These are phyloP conservation scores for Torymus aiolomorphi DNA, from an alignment of 2,888 invertebrate species.

Conservation along the genomic window DNA sequence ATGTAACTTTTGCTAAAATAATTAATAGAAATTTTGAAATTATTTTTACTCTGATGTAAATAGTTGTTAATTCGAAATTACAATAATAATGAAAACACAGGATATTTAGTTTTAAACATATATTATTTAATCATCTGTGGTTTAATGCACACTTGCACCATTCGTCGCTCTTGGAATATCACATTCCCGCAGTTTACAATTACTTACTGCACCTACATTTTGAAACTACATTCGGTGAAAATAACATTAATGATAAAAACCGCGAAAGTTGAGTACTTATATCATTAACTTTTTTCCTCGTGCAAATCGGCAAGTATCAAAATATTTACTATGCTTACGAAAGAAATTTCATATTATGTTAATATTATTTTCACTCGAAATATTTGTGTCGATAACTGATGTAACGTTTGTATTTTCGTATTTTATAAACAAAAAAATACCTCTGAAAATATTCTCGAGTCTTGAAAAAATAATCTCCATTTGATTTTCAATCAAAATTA, in stretches of 20 bases:
- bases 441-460: constrained; percentile 54
- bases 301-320: constrained; percentile 74
- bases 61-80: no score
- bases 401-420: constrained; percentile 9
- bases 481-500: constrained; percentile 22
- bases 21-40: no score
- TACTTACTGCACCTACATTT: constrained; percentile 58
- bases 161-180: constrained; percentile 56
- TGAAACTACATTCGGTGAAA: constrained; percentile 71
- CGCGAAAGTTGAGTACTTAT: constrained; percentile 65
- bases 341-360: constrained; percentile 57
- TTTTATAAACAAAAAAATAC: constrained; percentile 35
- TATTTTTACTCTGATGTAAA: no score
- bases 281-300: constrained; percentile 62
- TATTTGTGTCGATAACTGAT: constrained; percentile 38
- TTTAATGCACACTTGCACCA: constrained; percentile 71
- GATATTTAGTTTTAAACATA: constrained; percentile 52
- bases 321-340: constrained; percentile 71
- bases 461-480: constrained; percentile 8
- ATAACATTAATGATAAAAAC: constrained; percentile 70
- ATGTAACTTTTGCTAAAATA: no score
- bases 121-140: constrained; percentile 64
- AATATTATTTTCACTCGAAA: constrained; percentile 58
- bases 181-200: constrained; percentile 57
- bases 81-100: constrained; percentile 32